phyloP scores from a whole-genome alignment of 2,888 invertebrate species.

The Margaritifera margaritifera region DNA sequence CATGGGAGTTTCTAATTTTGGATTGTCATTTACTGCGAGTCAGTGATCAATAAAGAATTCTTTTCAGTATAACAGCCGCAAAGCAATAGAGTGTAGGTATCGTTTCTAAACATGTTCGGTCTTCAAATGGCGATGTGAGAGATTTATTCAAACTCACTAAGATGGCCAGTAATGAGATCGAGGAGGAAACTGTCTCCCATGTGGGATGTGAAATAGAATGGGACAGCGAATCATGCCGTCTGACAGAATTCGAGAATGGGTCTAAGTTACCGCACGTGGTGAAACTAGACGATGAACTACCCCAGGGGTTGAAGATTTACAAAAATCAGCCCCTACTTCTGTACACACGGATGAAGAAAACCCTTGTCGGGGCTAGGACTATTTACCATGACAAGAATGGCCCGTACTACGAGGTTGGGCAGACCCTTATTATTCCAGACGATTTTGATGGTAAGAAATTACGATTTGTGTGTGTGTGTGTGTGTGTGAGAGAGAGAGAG shows the following conservation, averaged over 20 bases:
- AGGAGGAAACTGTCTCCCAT: no score
- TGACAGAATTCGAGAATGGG: slow-evolving; percentile 19
- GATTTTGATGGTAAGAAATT: slow-evolving; percentile 39
- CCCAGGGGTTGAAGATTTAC: slow-evolving; percentile 52
- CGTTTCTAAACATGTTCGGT: no score
- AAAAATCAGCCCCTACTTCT: slow-evolving; percentile 52
- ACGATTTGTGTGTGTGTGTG: background rate
- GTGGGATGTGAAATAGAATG: slow-evolving; percentile 18
- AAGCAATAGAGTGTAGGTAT: no score
- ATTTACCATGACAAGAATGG: slow-evolving; percentile 57
- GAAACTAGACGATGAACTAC: slow-evolving; percentile 15
- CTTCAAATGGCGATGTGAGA: no score
- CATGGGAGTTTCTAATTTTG: no score
- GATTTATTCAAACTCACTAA: no score
- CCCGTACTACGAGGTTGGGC: slow-evolving; percentile 60
- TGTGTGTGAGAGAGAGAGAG: background rate
- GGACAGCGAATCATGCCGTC: slow-evolving; percentile 10
- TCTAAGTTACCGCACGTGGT: slow-evolving; percentile 29
- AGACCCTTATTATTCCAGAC: slow-evolving; percentile 59
- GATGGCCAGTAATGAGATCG: no score
- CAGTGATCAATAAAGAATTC: no score
- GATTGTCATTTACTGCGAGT: no score
- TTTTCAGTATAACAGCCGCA: no score
- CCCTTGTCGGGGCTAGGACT: slow-evolving; percentile 51
- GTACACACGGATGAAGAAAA: slow-evolving; percentile 35